Base-by-base conservation (phyloP, 2,113 vertebrate genomes). In the Sisor rabdophorus region DNA sequence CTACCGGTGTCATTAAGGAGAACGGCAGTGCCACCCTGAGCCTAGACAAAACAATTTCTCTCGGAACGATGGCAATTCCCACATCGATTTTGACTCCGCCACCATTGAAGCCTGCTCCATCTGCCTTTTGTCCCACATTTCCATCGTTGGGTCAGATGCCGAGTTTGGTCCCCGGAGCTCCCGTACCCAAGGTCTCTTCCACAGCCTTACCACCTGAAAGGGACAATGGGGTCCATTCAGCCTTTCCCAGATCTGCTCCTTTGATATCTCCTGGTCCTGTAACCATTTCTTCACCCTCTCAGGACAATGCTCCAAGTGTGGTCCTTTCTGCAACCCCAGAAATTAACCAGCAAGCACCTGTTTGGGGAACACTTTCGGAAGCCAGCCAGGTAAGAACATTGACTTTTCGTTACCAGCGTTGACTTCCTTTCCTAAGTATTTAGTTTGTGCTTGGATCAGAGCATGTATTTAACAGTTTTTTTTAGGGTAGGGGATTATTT, bases 1-100 rank as follows among this genome's bases (percentile, higher is more conserved):
- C 95, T 90, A 92, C 93, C 63, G 90, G 91, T 81, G 94, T 94
- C 83, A 92, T 95, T 86, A 99, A 98, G 91, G 97, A 99, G 90
- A 98, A 99, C 44, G 96, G 96, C 67, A 94, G 94, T 74, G 89
- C 92, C 7, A 83, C 93, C 32, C 89, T 94, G 83, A 92, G 92
- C 30, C 96, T 96, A 76, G 97, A 94, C 20, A 90, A 92, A 63
- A 91, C 90, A 60, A 86, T 91, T 72, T 88, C 90, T 79, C 88
- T 92, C 69, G 93, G 95, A 59, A 85, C 89, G 15, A 87, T 85
- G 7, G 85, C 85, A 26, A 69, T 80, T 10, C 48, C 79, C 3
- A 16, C 83, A 54, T 88, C 85, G 58, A 88, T 88, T 32, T 87
- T 87, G 67, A 90, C 91, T 78, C 91, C 93, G 0, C 96, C 95